These are phyloP conservation scores for Meloidogyne hapla DNA, from an alignment of 1,140 invertebrate genomes.

Conservation along the genomic window DNA sequence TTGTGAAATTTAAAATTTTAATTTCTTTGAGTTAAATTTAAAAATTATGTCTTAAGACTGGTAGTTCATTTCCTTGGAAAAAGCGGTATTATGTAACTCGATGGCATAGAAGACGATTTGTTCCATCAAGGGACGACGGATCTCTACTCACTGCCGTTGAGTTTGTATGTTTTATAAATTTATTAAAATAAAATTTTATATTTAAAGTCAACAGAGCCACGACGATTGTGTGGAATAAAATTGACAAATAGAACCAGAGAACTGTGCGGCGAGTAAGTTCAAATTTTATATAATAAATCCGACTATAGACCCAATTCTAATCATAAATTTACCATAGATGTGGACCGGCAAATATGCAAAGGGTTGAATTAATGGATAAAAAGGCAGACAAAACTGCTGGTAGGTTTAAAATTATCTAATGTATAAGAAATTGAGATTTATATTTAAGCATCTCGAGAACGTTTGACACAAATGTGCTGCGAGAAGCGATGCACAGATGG, in stretches of 20 bases:
- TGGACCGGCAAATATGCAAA: slow-evolving; percentile 18
- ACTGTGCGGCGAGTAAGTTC: slow-evolving; percentile 16
- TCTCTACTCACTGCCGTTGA: not conserved
- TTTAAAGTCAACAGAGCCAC: not conserved
- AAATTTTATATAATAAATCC: not conserved
- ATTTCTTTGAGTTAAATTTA: not conserved
- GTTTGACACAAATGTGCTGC: slow-evolving; percentile 28
- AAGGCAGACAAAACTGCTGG: slow-evolving; percentile 4
- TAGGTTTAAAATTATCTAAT: not conserved
- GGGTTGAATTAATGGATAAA: slow-evolving; percentile 25
- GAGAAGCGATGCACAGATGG: slow-evolving; percentile 20
- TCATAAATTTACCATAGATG: not conserved
- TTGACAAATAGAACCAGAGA: slow-evolving; percentile 23
- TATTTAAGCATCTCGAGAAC: slow-evolving; percentile 14
- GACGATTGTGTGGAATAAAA: slow-evolving; percentile 23
- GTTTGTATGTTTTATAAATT: not conserved
- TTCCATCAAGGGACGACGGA: slow-evolving; percentile 1
- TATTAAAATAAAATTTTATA: not conserved
- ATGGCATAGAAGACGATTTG: slow-evolving; percentile 11
- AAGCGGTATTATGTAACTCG: slow-evolving; percentile 11
- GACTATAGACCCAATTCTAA: no score
- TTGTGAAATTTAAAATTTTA: not conserved
- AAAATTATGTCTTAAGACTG: not conserved
- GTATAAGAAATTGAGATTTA: not conserved
- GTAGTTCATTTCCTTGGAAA: slow-evolving; percentile 11